phyloP scores from a whole-genome alignment of 1,140 invertebrate species.

The Pseudomyrmex gracilis region DNA sequence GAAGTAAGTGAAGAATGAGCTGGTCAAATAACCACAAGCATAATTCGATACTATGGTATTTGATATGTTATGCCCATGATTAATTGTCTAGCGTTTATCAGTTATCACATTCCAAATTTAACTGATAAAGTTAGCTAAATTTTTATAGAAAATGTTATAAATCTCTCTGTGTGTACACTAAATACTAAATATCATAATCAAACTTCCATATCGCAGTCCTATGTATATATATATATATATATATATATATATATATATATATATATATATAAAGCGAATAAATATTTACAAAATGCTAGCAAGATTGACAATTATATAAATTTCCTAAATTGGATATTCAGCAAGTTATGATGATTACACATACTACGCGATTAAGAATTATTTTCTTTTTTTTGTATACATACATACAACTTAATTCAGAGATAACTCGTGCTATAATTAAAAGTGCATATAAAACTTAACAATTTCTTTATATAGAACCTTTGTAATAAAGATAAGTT shows the following conservation, averaged over 20 bases:
- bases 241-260: too few species aligned
- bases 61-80: constrained; percentile 64
- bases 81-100: constrained; percentile 57
- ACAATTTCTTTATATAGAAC: constrained; percentile 44
- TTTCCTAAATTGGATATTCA: constrained; percentile 69
- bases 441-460: constrained; percentile 62
- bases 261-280: constrained; percentile 48
- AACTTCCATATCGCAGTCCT: constrained; percentile 66
- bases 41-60: constrained; percentile 56
- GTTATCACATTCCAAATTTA: constrained; percentile 64
- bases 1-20: constrained; percentile 62
- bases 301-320: constrained; percentile 64
- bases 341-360: constrained; percentile 56
- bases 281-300: constrained; percentile 76
- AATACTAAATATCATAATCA: constrained; percentile 61
- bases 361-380: constrained; percentile 27
- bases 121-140: constrained; percentile 51
- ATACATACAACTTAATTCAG: constrained; percentile 58
- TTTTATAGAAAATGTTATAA: constrained; percentile 66
- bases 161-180: constrained; percentile 50
- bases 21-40: constrained; percentile 58
- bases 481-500: constrained; percentile 3
- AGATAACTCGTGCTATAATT: constrained; percentile 70
- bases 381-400: constrained; percentile 49
- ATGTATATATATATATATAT: not conserved